Evolutionary conservation across 1,140 invertebrate species (phyloP), one percentile per base, ranked within the genome.

Genomic region (Brachionus paranguensis): DNA sequence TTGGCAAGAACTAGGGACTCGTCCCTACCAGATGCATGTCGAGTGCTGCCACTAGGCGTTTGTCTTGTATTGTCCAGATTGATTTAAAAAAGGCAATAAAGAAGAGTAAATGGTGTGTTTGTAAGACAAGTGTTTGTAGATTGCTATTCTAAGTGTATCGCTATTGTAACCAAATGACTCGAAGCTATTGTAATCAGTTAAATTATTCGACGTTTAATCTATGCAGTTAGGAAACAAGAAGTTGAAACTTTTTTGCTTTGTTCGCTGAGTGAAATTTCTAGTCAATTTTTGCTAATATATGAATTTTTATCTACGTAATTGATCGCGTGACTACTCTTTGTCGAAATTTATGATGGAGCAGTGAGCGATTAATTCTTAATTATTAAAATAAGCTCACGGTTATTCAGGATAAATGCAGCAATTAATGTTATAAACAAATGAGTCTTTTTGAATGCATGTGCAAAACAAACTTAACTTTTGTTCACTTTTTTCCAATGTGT

Each of bases 21-120:
- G 72, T 50, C 72, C 72, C 72, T 76, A 12, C 72, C 72, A 76
- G 72, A 76, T 76, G 72, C 72, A 76, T 76, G 20, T 76, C 72
- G 72, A 76, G 72, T 47, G 72, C 72, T 29, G 72, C 72, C 72
- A 76, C 72, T 76, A 37, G 72, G 72, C 72, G 27, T 29, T 76
- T 76, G 72, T 76, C 27, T 20, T 24, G 41, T 50, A 47, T 47
- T 76, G 72, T 76, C 72, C 72, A 76, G 72, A 76, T 76, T 76
- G 72, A 76, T 27, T 29, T 1, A 76, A 47, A 45, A 76, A 50
- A 72, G n/a, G 17, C 10, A 24, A 7, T 60, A 20, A 3, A 20
- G 7, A 10, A 7, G 20, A 20, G n/a, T 60, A 0, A 60, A 60
- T 20, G 8, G 53, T 20, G 53, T 20, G 53, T 60, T 60, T 27